Evolutionary conservation across 2,888 invertebrate species (phyloP).

Genomic region (Spodoptera picta): DNA sequence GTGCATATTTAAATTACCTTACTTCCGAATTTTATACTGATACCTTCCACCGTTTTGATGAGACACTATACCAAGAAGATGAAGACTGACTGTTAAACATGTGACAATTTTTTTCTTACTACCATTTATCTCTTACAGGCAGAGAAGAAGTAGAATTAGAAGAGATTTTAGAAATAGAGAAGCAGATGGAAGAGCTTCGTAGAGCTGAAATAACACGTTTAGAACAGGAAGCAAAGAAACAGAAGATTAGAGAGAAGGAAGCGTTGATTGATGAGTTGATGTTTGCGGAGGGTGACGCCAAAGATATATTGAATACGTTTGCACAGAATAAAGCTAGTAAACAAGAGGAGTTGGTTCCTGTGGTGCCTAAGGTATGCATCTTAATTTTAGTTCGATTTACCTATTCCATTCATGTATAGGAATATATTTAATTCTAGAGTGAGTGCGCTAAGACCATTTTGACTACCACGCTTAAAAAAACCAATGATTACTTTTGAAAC

Average conservation of each 20-base stretch:
- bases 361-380: constrained; percentile 78
- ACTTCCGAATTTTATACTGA: too few relatives aligned
- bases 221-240: constrained; percentile 93
- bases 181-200: constrained; percentile 92
- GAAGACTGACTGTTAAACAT: too few relatives aligned
- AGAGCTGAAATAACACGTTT: constrained; percentile 91
- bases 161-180: constrained; percentile 94
- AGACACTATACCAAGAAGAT: too few relatives aligned
- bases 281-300: constrained; percentile 97
- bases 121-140: constrained; percentile 70
- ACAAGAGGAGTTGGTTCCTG: constrained; percentile 87
- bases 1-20: too few relatives aligned
- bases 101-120: background rate
- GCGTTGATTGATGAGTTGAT: constrained; percentile 98
- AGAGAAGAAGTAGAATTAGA: constrained; percentile 96
- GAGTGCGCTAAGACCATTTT: too few relatives aligned
- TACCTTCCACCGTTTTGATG: too few relatives aligned
- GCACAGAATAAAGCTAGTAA: constrained; percentile 91
- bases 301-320: constrained; percentile 95
- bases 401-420: too few relatives aligned
- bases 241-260: constrained; percentile 95
- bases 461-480: too few relatives aligned
- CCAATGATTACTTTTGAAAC: too few relatives aligned
- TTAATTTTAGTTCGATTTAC: too few relatives aligned
- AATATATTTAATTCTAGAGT: too few relatives aligned